Evolutionary conservation across 2,888 invertebrate genomes (phyloP).

Genomic region (Choreutis nemorana): DNA sequence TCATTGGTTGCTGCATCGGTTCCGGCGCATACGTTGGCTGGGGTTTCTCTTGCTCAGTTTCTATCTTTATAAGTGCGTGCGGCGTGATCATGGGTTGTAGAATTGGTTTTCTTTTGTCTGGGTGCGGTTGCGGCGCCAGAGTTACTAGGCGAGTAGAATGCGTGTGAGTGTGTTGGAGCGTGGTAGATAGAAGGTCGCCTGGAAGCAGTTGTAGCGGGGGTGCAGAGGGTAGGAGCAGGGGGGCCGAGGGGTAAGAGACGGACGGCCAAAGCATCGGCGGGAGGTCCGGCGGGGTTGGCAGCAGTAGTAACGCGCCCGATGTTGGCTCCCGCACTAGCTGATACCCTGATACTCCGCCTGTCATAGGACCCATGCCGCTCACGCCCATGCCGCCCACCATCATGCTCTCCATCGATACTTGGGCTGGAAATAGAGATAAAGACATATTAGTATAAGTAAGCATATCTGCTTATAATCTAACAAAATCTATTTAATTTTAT

Average conservation of each 20-base stretch:
- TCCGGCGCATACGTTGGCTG: slow-evolving; percentile 50
- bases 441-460: neutral
- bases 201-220: slow-evolving; percentile 73
- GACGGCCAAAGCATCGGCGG: slow-evolving; percentile 80
- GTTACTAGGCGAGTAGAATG: slow-evolving; percentile 74
- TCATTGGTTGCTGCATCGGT: slow-evolving; percentile 55
- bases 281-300: slow-evolving; percentile 76
- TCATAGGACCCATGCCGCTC: slow-evolving; percentile 73
- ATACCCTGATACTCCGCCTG: slow-evolving; percentile 74
- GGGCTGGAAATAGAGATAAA: slow-evolving; percentile 54
- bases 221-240: slow-evolving; percentile 44
- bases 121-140: slow-evolving; percentile 65
- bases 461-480: neutral
- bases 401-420: slow-evolving; percentile 78
- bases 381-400: slow-evolving; percentile 71
- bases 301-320: slow-evolving; percentile 81
- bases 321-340: slow-evolving; percentile 87
- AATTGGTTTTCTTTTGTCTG: slow-evolving; percentile 53
- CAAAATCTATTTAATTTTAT: neutral
- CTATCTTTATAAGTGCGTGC: slow-evolving; percentile 73
- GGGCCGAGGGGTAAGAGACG: slow-evolving; percentile 58
- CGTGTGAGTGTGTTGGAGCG: slow-evolving; percentile 72
- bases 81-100: slow-evolving; percentile 57
- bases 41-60: slow-evolving; percentile 69
- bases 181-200: slow-evolving; percentile 70